These are phyloP conservation scores for Bicyclus anynana DNA, from an alignment of 1,140 invertebrate genomes.

Conservation along the genomic window DNA sequence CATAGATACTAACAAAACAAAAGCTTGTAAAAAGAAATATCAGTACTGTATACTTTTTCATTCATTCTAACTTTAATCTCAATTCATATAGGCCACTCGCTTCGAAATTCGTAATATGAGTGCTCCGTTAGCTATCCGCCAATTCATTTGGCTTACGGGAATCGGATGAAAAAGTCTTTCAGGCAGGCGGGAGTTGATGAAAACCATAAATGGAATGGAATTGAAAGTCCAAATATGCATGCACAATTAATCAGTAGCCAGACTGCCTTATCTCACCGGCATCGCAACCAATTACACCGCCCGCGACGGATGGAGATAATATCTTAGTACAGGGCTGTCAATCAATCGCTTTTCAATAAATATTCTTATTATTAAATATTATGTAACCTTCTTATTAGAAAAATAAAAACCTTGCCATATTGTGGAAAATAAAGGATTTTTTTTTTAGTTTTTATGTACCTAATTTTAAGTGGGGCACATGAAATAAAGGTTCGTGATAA, in stretches of 20 bases:
- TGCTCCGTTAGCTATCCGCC: background rate
- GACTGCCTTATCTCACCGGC: slow-evolving; percentile 44
- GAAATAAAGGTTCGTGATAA: no score
- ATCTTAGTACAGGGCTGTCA: slow-evolving; percentile 18
- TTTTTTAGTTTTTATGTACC: no score
- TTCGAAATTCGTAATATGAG: background rate
- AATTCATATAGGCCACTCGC: background rate
- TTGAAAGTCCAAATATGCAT: slow-evolving; percentile 32
- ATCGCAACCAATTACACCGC: slow-evolving; percentile 44
- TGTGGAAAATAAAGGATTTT: no score
- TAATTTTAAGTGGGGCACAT: no score
- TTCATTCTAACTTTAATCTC: background rate
- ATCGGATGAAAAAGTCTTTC: background rate
- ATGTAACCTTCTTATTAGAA: no score
- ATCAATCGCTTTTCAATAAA: no score
- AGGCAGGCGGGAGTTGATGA: background rate
- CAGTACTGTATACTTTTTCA: background rate
- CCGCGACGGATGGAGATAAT: slow-evolving; percentile 36
- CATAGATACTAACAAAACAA: no score
- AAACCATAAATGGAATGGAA: slow-evolving; percentile 22
- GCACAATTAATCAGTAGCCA: slow-evolving; percentile 39
- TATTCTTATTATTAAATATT: no score
- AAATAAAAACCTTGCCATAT: no score
- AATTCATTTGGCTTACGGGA: background rate
- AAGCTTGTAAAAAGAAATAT: no score